A percentile compares a stretch with the other conserved stretches of the same genome.
These are phyloP conservation scores for Liopterus haemorrhoidalis DNA, from an alignment of 2,888 invertebrate species.

Conservation along the genomic window DNA sequence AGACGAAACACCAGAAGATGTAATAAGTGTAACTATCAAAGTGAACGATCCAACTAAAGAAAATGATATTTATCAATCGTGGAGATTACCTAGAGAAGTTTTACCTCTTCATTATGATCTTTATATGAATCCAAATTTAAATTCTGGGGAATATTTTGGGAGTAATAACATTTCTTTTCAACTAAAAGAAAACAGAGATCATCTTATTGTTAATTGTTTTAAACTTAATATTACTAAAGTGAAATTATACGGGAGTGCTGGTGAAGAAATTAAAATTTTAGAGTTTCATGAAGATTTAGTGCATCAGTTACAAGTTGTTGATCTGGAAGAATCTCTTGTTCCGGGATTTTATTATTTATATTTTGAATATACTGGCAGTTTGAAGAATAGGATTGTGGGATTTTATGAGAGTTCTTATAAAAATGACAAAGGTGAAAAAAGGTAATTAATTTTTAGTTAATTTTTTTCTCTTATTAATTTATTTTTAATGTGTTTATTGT, in stretches of 20 bases:
- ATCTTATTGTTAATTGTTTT: constrained; percentile 50
- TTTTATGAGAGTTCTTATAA: constrained; percentile 64
- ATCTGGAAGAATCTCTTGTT: constrained; percentile 34
- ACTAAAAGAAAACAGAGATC: constrained; percentile 44
- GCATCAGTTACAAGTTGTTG: constrained; percentile 38
- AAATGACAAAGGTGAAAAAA: constrained; percentile 41
- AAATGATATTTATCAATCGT: too few species aligned
- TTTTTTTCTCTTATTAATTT: too few species aligned
- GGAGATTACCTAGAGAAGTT: constrained; percentile 55
- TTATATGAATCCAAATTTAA: constrained; percentile 57
- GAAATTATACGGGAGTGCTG: constrained; percentile 41
- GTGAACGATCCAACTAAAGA: background rate
- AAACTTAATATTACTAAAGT: constrained; percentile 47
- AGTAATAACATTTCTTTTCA: constrained; percentile 51
- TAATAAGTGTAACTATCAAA: too few species aligned
- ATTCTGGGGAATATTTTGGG: constrained; percentile 54
- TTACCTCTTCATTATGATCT: constrained; percentile 60
- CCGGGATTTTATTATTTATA: constrained; percentile 51
- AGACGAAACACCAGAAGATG: too few species aligned
- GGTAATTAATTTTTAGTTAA: too few species aligned
- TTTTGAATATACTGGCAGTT: constrained; percentile 58
- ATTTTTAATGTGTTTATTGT: too few species aligned
- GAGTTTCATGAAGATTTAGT: constrained; percentile 36
- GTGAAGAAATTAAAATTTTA: constrained; percentile 31
- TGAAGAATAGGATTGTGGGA: constrained; percentile 61